These are phyloP conservation scores for Brienomyrus longianalis DNA, from an alignment of 2,113 vertebrate genomes.

Conservation along the genomic window DNA sequence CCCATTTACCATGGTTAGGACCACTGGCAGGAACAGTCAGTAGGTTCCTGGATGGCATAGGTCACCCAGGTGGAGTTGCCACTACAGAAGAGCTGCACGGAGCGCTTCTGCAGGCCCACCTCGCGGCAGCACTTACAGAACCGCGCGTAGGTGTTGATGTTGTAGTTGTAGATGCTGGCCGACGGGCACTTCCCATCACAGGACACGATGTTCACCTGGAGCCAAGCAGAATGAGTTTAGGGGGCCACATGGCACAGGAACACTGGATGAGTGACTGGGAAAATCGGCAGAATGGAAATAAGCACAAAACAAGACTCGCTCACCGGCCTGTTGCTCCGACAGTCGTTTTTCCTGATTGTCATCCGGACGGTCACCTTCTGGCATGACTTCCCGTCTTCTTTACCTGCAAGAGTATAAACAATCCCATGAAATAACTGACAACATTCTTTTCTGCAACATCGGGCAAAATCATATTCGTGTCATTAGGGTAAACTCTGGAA, in stretches of 20 bases:
- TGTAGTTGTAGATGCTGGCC: conserved; percentile 98
- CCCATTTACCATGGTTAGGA: conserved; percentile 56
- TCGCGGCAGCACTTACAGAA: conserved; percentile 98
- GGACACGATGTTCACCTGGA: conserved; percentile 91
- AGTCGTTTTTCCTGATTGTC: conserved; percentile 97
- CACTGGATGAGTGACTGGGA: neutral
- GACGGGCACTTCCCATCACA: conserved; percentile 95
- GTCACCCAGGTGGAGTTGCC: conserved; percentile 89
- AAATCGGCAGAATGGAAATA: neutral
- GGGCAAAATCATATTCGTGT: neutral
- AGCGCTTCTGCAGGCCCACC: conserved; percentile 80
- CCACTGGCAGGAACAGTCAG: conserved; percentile 96
- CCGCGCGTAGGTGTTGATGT: conserved; percentile 90
- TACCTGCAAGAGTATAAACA: conserved; percentile 62
- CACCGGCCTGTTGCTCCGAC: conserved; percentile 91
- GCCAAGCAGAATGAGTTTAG: neutral
- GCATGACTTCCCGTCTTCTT: conserved; percentile 95
- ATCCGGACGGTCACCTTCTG: conserved; percentile 96
- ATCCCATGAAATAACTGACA: neutral
- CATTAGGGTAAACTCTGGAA: neutral
- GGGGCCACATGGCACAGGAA: neutral
- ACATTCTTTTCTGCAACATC: neutral
- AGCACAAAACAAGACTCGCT: conserved; percentile 33
- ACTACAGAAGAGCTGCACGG: conserved; percentile 86
- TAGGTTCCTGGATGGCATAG: conserved; percentile 92